Evolutionary conservation across 2,797 vertebrate genomes (phyloP).

Genomic region (Alectoris magna): DNA sequence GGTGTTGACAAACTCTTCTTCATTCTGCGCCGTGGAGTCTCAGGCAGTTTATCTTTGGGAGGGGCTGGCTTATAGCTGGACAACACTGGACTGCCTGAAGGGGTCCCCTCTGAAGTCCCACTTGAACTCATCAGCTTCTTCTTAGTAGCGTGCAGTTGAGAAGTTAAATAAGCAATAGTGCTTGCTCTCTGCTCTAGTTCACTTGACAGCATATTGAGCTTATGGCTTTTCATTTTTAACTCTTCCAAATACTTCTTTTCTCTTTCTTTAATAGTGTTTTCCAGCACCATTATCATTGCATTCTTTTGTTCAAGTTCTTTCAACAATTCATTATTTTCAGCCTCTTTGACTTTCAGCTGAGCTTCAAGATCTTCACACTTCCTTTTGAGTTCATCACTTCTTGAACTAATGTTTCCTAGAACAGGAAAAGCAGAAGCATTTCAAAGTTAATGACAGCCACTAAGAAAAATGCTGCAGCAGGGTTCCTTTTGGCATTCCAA

Average conservation of each 20-base stretch:
- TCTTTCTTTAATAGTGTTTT: constrained; percentile 93
- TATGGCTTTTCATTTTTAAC: constrained; percentile 97
- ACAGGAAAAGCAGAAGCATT: background rate
- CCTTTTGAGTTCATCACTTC: constrained; percentile 87
- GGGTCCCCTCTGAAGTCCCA: constrained; percentile 87
- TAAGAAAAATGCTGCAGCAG: background rate
- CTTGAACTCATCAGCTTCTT: constrained; percentile 88
- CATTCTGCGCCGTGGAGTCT: constrained; percentile 95
- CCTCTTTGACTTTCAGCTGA: constrained; percentile 90
- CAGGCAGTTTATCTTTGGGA: constrained; percentile 92
- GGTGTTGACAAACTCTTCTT: constrained; percentile 98
- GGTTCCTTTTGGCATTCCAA: background rate
- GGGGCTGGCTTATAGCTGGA: constrained; percentile 89
- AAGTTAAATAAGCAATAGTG: constrained; percentile 95
- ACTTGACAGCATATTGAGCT: constrained; percentile 89
- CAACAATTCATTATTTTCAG: constrained; percentile 90
- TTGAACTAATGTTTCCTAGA: constrained; percentile 83
- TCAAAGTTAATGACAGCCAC: background rate
- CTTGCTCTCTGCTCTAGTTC: constrained; percentile 96
- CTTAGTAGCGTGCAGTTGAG: constrained; percentile 95
- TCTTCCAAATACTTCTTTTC: constrained; percentile 98
- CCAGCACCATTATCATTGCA: constrained; percentile 92
- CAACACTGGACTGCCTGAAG: constrained; percentile 86
- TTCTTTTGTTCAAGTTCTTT: constrained; percentile 95
- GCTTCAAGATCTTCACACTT: constrained; percentile 93